These are phyloP conservation scores for Montipora sp. DNA, from an alignment of 64 coral and sea anemone genomes.

Conservation along the genomic window DNA sequence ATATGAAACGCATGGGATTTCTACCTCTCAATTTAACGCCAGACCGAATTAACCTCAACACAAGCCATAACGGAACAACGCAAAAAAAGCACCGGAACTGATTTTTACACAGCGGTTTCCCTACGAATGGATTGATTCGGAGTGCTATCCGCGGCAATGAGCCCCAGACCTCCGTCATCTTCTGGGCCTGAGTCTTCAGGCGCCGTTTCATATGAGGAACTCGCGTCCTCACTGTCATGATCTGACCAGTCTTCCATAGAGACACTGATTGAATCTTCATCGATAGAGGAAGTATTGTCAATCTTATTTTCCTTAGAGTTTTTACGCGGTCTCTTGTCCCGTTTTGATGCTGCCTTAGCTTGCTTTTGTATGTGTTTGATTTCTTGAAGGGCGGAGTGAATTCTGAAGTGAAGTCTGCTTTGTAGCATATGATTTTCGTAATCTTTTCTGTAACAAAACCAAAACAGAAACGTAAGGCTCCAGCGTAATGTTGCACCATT, in stretches of 20 bases:
- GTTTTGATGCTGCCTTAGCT: conserved; percentile 42
- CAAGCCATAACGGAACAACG: too few relatives aligned
- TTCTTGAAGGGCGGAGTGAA: conserved; percentile 87
- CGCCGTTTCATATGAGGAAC: conserved; percentile 11
- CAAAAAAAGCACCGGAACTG: too few relatives aligned
- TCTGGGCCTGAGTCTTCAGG: conserved; percentile 16
- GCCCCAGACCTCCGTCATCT: conserved; percentile 4
- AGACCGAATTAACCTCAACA: too few relatives aligned
- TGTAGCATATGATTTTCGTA: conserved; percentile 89
- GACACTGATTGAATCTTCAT: conserved; percentile 4
- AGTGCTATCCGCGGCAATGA: background rate
- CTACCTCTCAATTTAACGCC: too few relatives aligned
- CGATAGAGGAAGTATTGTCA: background rate
- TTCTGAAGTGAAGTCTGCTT: conserved; percentile 90
- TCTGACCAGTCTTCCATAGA: background rate
- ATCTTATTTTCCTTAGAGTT: conserved; percentile 1
- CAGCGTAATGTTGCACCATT: too few relatives aligned
- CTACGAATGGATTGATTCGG: background rate
- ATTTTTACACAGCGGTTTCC: conserved; percentile 16
- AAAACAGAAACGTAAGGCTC: background rate
- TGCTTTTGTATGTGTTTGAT: conserved; percentile 68
- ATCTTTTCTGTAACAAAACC: conserved; percentile 69
- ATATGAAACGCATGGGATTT: too few relatives aligned
- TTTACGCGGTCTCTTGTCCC: background rate
- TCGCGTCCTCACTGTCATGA: background rate